These are phyloP conservation scores for Crotophaga sulcirostris DNA, from an alignment of 2,113 vertebrate genomes.

Conservation along the genomic window DNA sequence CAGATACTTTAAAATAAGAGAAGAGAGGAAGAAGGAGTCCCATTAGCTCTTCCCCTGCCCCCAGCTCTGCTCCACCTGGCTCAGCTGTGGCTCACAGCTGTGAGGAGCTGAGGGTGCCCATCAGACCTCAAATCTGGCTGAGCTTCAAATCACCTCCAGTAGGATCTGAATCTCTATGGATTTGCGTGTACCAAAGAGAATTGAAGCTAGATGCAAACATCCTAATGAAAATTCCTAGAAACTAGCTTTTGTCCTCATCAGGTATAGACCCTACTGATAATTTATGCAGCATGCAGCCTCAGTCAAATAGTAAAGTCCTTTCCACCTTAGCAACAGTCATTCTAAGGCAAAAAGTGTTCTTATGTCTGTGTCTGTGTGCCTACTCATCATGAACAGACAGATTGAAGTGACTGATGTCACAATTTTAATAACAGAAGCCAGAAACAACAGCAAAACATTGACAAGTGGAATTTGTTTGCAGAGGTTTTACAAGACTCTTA, in stretches of 20 bases:
- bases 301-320: neutral
- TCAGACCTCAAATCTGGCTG: neutral
- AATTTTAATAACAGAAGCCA: conserved; percentile 11
- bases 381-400: neutral
- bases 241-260: neutral
- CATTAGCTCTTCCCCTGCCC: neutral
- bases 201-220: neutral
- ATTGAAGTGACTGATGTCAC: neutral
- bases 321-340: neutral
- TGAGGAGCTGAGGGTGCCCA: neutral
- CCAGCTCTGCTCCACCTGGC: neutral
- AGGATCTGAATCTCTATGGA: neutral
- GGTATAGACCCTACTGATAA: neutral
- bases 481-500: neutral
- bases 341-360: neutral
- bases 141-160: neutral
- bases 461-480: neutral
- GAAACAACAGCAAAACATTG: conserved; percentile 9
- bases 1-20: conserved; percentile 9
- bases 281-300: neutral
- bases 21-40: neutral
- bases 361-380: neutral
- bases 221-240: neutral
- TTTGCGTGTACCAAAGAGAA: neutral
- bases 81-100: neutral